Evolutionary conservation across 2,797 vertebrate genomes (phyloP).

Genomic region (Mormyrus proboscirostris): DNA sequence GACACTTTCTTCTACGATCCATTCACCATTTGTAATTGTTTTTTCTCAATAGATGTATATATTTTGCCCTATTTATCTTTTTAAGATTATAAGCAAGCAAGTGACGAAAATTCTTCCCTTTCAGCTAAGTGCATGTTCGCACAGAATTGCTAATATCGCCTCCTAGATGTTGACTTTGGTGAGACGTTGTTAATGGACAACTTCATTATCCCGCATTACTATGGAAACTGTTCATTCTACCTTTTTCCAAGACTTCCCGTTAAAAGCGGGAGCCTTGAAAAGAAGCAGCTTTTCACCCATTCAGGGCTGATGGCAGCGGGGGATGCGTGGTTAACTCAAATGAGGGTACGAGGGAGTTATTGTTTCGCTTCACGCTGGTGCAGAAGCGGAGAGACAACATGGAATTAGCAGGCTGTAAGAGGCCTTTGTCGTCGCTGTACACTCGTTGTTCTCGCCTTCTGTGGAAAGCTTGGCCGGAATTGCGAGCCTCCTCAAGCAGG

Average conservation of each 20-base stretch:
- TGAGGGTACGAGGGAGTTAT: not conserved
- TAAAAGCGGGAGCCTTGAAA: slow-evolving; percentile 5
- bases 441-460: not conserved
- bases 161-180: not conserved
- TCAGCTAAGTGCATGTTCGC: not conserved
- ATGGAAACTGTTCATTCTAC: slow-evolving; percentile 15
- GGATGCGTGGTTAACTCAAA: slow-evolving; percentile 8
- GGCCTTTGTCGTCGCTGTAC: not conserved
- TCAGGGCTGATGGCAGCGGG: slow-evolving; percentile 17
- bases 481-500: not conserved
- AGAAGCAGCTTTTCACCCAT: not conserved
- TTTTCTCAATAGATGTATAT: not conserved
- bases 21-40: not conserved
- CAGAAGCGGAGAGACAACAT: not conserved
- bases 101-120: not conserved
- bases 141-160: not conserved
- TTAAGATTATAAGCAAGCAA: not conserved
- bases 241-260: not conserved
- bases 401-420: slow-evolving; percentile 4
- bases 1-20: not conserved
- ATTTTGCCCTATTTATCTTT: not conserved
- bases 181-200: not conserved
- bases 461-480: not conserved
- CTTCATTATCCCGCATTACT: not conserved
- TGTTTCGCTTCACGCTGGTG: not conserved